A percentile compares a stretch with the other conserved stretches of the same genome.
These are phyloP conservation scores for Chionomys nivalis DNA, from an alignment of 2,113 vertebrate species.

Conservation along the genomic window DNA sequence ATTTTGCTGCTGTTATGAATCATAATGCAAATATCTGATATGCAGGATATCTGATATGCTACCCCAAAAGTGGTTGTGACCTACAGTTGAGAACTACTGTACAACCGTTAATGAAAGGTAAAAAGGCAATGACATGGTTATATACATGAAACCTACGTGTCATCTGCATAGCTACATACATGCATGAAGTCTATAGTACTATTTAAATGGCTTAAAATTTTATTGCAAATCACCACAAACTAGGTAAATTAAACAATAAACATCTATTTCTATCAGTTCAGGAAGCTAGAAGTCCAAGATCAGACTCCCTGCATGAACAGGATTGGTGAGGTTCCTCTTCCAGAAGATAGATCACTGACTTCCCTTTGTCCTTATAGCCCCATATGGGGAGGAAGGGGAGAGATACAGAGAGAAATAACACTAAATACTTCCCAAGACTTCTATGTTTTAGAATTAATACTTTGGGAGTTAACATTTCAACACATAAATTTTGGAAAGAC, in stretches of 20 bases:
- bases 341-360: background rate
- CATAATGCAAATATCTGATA: background rate
- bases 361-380: background rate
- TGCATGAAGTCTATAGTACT: background rate
- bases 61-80: background rate
- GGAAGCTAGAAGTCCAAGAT: background rate
- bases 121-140: background rate
- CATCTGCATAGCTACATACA: background rate
- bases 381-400: no score
- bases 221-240: background rate
- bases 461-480: background rate
- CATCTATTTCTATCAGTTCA: background rate
- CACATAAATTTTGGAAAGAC: background rate
- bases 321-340: background rate
- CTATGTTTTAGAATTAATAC: background rate
- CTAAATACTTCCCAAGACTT: background rate
- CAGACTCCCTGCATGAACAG: background rate
- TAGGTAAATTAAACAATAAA: no score
- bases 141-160: background rate
- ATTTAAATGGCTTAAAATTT: background rate
- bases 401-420: background rate
- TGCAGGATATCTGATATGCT: no score
- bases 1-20: background rate
- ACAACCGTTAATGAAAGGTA: background rate
- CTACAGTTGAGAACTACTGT: background rate